These are phyloP conservation scores for Ictalurus punctatus DNA, from an alignment of 2,113 vertebrate species.

Conservation along the genomic window DNA sequence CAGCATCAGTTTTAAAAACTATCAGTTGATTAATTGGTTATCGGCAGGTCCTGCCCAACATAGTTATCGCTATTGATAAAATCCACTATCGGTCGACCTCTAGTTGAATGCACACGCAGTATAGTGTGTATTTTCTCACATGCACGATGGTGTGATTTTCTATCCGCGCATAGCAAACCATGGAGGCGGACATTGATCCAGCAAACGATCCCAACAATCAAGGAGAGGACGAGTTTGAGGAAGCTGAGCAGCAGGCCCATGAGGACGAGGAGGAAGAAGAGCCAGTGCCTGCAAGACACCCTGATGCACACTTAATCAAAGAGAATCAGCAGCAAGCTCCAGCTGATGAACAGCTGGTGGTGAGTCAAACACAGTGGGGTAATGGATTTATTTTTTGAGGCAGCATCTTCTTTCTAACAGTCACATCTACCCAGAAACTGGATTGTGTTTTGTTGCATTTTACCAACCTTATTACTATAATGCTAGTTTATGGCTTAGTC, in stretches of 20 bases:
- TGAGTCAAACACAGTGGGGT: constrained; percentile 56
- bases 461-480: background rate
- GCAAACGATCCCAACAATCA: constrained; percentile 98
- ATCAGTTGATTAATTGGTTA: too few species aligned
- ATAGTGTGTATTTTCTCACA: background rate
- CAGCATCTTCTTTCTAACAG: background rate
- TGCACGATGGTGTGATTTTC: background rate
- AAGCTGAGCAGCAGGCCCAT: constrained; percentile 86
- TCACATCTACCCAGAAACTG: background rate
- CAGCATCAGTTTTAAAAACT: too few species aligned
- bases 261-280: constrained; percentile 71
- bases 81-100: too few species aligned
- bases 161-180: constrained; percentile 68
- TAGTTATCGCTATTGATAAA: too few species aligned
- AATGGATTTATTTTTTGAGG: background rate
- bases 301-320: constrained; percentile 59
- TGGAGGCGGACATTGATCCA: constrained; percentile 83
- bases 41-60: too few species aligned
- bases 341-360: constrained; percentile 87
- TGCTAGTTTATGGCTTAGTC: background rate
- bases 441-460: background rate
- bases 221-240: constrained; percentile 97
- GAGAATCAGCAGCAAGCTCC: constrained; percentile 70
- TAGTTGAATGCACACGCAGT: background rate
- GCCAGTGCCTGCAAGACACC: constrained; percentile 50